Percentiles rank a stretch among this genome's conserved stretches.
Conservation (phyloP, 1,140 invertebrate genomes). For the Papilio polyxenes region DNA sequence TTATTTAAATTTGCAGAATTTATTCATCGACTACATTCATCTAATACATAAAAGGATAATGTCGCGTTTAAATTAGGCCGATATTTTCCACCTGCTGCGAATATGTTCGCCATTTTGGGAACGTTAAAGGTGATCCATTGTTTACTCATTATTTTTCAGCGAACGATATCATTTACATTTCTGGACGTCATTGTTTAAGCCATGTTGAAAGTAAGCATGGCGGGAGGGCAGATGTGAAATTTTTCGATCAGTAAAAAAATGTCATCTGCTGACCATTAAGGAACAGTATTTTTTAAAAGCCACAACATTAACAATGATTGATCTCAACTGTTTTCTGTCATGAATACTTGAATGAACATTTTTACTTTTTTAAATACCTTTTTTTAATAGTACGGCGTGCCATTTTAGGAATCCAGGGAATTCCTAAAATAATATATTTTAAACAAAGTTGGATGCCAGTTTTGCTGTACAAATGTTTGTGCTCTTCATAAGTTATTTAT, state of each 20-base stretch:
- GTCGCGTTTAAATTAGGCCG: slow-evolving; percentile 59
- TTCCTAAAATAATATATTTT: too few relatives aligned
- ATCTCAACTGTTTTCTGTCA: not conserved
- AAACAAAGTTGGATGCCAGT: too few relatives aligned
- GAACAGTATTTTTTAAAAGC: not conserved
- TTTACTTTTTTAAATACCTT: not conserved
- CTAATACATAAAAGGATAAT: slow-evolving; percentile 39
- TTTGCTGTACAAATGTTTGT: too few relatives aligned
- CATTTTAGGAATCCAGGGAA: too few relatives aligned
- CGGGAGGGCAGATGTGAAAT: slow-evolving; percentile 10
- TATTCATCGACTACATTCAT: not conserved
- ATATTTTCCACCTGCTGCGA: slow-evolving; percentile 70
- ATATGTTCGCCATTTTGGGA: slow-evolving; percentile 59
- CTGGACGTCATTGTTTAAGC: slow-evolving; percentile 6
- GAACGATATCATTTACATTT: slow-evolving; percentile 29
- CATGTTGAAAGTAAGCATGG: not conserved
- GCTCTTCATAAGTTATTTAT: too few relatives aligned
- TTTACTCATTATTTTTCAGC: slow-evolving; percentile 31
- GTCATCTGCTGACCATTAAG: slow-evolving; percentile 8
- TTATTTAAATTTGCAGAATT: not conserved
- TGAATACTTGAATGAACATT: not conserved
- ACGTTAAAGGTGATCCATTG: slow-evolving; percentile 53
- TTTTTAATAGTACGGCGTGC: too few relatives aligned
- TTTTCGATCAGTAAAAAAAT: slow-evolving; percentile 1
- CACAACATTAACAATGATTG: not conserved